These are phyloP conservation scores for Phoronis australis DNA, from an alignment of 2,888 invertebrate genomes.

Conservation along the genomic window DNA sequence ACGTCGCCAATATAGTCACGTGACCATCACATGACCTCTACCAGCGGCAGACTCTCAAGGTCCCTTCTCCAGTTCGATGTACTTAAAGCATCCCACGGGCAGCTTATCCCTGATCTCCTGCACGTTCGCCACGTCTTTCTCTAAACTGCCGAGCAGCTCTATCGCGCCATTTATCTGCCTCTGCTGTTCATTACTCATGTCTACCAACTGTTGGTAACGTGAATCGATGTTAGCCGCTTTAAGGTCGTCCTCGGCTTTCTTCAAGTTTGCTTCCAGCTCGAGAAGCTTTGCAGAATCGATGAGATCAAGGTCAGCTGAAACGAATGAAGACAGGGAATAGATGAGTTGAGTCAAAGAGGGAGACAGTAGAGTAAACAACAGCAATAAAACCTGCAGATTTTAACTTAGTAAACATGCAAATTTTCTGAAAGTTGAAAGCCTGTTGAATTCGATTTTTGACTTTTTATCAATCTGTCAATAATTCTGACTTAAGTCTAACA, in stretches of 20 bases:
- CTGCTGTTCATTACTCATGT: constrained; percentile 7
- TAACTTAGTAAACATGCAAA: too few species aligned
- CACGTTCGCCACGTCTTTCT: constrained; percentile 41
- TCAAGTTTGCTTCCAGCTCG: constrained; percentile 47
- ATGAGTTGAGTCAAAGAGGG: too few species aligned
- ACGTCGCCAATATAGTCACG: too few species aligned
- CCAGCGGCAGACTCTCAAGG: too few species aligned
- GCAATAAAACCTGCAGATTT: too few species aligned
- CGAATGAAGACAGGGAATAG: too few species aligned
- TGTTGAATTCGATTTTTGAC: too few species aligned
- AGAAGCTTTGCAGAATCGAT: constrained; percentile 47
- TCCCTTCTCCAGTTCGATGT: constrained; percentile 6
- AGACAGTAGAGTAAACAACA: too few species aligned
- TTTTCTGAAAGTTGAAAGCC: too few species aligned
- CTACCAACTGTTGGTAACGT: constrained; percentile 26
- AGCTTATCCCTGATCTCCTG: constrained; percentile 41
- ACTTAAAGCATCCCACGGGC: constrained; percentile 43
- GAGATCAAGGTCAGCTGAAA: constrained; percentile 9
- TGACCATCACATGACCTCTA: too few species aligned
- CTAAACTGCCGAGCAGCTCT: constrained; percentile 31
- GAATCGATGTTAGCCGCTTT: constrained; percentile 34
- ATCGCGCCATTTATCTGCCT: constrained; percentile 21
- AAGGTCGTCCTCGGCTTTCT: constrained; percentile 37
- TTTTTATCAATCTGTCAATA: too few species aligned
- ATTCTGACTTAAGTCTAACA: too few species aligned